Base-by-base conservation (phyloP, 2,888 invertebrate genomes). In the Mythimna pallens region DNA sequence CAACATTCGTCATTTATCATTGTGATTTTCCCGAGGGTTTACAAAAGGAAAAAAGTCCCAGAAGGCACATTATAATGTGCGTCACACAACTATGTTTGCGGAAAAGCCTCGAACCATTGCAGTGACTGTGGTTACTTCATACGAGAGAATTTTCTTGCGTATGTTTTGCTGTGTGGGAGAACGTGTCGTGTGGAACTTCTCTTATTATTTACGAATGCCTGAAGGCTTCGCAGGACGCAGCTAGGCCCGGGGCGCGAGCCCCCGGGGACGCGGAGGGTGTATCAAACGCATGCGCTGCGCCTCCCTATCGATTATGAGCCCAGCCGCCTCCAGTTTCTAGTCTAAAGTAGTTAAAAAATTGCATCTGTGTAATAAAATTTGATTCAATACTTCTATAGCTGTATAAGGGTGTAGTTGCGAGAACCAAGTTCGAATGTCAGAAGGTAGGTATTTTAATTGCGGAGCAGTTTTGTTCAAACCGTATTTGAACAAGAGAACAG, bases 141-240 rank as follows among this genome's bases (percentile, higher is more conserved):
- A 17, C 50, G n/a, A 36, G 9, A 10, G 50, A 65, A 65, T 50
- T 40, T n/a, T 47, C 14, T 30, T 50, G 14, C 30, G 40, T 30
- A 52, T 59, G 54, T 57, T 40, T 59, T 1, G n/a, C 40, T 54
- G 36, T 69, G 57, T 34, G 62, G 25, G 59, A 58, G 20, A 54
- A 54, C 34, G 25, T 20, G 36, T 47, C 40, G 50, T 57, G 59
- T 74, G 66, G 57, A 47, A 57, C 75, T 81, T 70, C 65, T 82
- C 80, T 47, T 65, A 50, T n/a, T 59, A 47, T 66, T 72, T 64
- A 58, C 47, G 70, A 61, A 74, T 73, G 75, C 76, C 78, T 62
- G 70, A 70, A 90, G 90, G 87, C 86, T 87, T 84, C 82, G 78
- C 84, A 87, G 90, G 89, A 89, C 82, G 80, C 73, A 78, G 79